A percentile compares a stretch with the other conserved stretches of the same genome.
phyloP scores from a whole-genome alignment of 2,797 vertebrate genomes.

The Myiothlypis chrysogaster region DNA sequence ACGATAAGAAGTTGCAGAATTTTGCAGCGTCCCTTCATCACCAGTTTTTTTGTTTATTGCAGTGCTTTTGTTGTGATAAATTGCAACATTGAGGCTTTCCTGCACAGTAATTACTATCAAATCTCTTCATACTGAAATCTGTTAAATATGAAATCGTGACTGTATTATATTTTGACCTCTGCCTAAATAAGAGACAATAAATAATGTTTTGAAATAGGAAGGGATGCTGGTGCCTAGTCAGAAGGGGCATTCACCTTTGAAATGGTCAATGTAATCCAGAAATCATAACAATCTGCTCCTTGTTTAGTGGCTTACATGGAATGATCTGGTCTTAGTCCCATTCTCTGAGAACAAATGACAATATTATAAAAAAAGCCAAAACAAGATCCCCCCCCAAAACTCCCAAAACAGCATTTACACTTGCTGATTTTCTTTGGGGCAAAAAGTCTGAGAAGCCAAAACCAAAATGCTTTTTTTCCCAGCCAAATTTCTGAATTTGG shows the following conservation, averaged over 20 bases:
- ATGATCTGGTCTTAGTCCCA: neutral
- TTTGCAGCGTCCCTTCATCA: neutral
- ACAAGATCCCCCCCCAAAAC: accelerated
- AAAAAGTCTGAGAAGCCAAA: neutral
- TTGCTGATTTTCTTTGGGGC: neutral
- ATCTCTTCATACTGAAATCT: neutral
- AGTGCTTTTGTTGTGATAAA: neutral
- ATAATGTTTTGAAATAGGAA: neutral
- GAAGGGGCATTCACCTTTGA: neutral
- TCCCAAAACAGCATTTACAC: neutral
- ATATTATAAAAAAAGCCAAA: accelerated
- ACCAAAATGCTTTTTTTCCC: neutral
- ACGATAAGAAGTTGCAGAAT: neutral
- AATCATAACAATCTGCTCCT: neutral
- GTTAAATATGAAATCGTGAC: neutral
- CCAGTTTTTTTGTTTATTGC: neutral
- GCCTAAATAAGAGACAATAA: neutral
- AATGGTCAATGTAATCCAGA: neutral
- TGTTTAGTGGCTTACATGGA: neutral
- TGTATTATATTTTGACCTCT: neutral
- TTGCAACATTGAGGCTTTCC: neutral
- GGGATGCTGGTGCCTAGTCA: neutral
- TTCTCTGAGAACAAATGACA: neutral
- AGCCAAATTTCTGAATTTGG: neutral
- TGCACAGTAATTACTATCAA: neutral